phyloP scores from a whole-genome alignment of 2,113 vertebrate genomes.

The Hassar affinis region DNA sequence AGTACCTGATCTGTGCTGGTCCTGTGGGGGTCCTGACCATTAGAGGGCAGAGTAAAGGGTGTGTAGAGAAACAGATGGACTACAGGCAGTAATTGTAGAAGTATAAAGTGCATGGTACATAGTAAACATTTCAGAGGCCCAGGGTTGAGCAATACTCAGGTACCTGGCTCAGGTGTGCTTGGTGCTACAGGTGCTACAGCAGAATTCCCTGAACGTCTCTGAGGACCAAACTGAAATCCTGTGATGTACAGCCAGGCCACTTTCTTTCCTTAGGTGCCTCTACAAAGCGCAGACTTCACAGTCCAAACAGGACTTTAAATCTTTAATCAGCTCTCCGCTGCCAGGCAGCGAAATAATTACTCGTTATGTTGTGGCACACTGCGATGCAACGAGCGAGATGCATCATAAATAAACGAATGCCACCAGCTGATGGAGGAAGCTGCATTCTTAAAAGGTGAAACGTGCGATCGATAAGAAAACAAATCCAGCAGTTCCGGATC shows the following conservation, averaged over 20 bases:
- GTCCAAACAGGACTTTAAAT: slow-evolving; percentile 63
- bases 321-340: slow-evolving; percentile 69
- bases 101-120: no score
- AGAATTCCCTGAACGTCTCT: slow-evolving; percentile 13
- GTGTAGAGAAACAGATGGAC: no score
- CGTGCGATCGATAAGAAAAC: background rate
- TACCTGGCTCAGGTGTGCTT: background rate
- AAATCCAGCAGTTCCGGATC: slow-evolving; percentile 5
- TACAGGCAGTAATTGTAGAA: no score
- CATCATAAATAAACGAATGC: slow-evolving; percentile 39
- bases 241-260: slow-evolving; percentile 25
- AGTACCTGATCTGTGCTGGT: no score
- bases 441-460: slow-evolving; percentile 22
- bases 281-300: slow-evolving; percentile 47
- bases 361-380: slow-evolving; percentile 61
- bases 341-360: slow-evolving; percentile 64
- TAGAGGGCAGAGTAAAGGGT: no score
- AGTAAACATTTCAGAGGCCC: no score
- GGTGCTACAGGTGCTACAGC: background rate
- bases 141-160: background rate
- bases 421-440: slow-evolving; percentile 33
- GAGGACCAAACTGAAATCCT: slow-evolving; percentile 13
- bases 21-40: no score
- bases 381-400: slow-evolving; percentile 50
- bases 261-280: slow-evolving; percentile 46